Base-by-base conservation (phyloP, 2,888 invertebrate genomes). In the Bembecia ichneumoniformis region DNA sequence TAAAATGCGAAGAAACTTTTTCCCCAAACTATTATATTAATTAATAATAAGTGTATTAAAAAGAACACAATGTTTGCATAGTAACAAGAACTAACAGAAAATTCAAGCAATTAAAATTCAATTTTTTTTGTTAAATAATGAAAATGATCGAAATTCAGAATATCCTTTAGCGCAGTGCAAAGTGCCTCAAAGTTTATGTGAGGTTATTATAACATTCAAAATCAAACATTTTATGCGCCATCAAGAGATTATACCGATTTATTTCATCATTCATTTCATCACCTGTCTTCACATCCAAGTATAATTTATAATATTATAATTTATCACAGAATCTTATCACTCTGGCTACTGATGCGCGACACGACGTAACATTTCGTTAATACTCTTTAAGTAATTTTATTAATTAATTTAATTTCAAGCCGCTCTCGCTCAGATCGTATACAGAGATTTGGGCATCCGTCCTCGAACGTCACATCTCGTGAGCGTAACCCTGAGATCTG, bases 351-450 rank as follows among this genome's bases (percentile, higher is more conserved):
- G 48, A 54, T 47, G 54, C 52, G 58, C 47, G 55, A 57, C 52
- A 46, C 40, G 59, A 61, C 45, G 40, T 40, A 50, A 50, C 48
- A 44, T 55, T 57, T 51, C 52, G 53, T 58, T 52, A 54, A 54
- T 54, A 53, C 53, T 53, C 44, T 13, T 40, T 51, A 56, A 52
- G 54, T 57, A 57, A 61, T 62, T 62, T 55, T 47, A 52, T 52
- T 58, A 62, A 60, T 62, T 62, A 62, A 58, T 62, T 58, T 54
- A 56, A 62, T 60, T 60, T 58, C 40, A 47, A 52, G 45, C 55
- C 46, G 47, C 48, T 47, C 46, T 55, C n/a, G 13, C 14, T 13
- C 44, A 46, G 46, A 14, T 51, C 34, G 47, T 51, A 40, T 40
- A 50, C 49, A 13, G 35, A 44, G 50, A 50, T 52, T 50, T 50